These are phyloP conservation scores for Euborellia annulipes DNA, from an alignment of 1,140 invertebrate genomes.

Conservation along the genomic window DNA sequence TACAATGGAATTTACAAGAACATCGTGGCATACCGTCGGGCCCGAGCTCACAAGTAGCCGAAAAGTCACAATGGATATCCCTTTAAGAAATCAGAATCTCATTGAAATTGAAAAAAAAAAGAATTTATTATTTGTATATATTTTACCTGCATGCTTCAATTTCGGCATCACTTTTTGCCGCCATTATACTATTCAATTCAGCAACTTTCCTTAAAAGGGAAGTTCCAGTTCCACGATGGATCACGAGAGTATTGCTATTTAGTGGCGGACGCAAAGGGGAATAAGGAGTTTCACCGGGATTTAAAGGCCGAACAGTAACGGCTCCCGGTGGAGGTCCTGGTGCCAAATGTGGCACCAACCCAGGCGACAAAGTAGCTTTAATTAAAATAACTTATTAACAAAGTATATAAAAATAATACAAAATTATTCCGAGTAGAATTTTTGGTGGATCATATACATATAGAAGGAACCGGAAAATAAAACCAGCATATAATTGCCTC, in stretches of 20 bases:
- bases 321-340: slow-evolving; percentile 2
- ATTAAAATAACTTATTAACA: slow-evolving; percentile 13
- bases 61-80: slow-evolving; percentile 67
- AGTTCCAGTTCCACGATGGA: too few species aligned
- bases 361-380: neutral
- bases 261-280: too few species aligned
- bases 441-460: too few species aligned
- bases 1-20: slow-evolving; percentile 57
- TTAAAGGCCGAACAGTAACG: slow-evolving; percentile 1
- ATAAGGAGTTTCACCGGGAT: neutral
- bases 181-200: neutral
- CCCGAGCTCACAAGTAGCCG: slow-evolving; percentile 64
- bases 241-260: neutral
- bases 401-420: too few species aligned
- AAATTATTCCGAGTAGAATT: too few species aligned
- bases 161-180: slow-evolving; percentile 7
- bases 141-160: slow-evolving; percentile 5
- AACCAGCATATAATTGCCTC: too few species aligned
- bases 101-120: slow-evolving; percentile 22
- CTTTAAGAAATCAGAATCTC: slow-evolving; percentile 36
- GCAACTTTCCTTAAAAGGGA: too few species aligned
- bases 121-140: neutral
- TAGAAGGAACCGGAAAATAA: too few species aligned
- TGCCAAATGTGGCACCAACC: neutral
- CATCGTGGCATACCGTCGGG: slow-evolving; percentile 58